phyloP scores from a whole-genome alignment of 2,888 invertebrate species.

The Criorhina ranunculi region DNA sequence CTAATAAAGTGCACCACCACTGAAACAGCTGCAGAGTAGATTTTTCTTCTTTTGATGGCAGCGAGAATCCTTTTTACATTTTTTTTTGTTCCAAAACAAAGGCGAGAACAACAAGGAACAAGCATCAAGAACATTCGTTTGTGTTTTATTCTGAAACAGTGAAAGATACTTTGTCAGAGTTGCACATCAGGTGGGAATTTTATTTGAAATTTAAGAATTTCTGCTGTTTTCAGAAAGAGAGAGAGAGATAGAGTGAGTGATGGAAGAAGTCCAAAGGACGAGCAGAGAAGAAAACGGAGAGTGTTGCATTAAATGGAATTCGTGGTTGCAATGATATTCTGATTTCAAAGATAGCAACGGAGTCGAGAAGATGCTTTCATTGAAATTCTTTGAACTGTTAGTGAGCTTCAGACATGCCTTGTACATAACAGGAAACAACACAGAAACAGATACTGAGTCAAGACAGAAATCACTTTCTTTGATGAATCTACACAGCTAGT shows the following conservation, averaged over 20 bases:
- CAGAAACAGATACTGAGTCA: too few species aligned
- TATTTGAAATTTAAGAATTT: conserved; percentile 38
- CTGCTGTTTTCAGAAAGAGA: neutral
- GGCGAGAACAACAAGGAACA: neutral
- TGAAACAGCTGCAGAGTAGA: neutral
- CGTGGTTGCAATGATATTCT: conserved; percentile 11
- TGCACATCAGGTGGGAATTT: conserved; percentile 57
- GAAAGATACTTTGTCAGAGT: conserved; percentile 38
- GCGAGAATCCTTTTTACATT: neutral
- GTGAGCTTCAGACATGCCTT: too few species aligned
- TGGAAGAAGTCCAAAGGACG: neutral
- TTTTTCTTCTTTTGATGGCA: conserved; percentile 5
- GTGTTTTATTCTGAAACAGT: conserved; percentile 10
- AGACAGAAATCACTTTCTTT: too few species aligned
- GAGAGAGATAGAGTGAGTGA: neutral
- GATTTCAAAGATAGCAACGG: conserved; percentile 7
- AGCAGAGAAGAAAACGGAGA: neutral
- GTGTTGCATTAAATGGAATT: conserved; percentile 13
- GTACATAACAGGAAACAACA: too few species aligned
- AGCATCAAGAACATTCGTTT: conserved; percentile 8
- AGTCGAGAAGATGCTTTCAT: neutral
- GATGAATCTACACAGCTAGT: too few species aligned
- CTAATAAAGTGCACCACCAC: conserved; percentile 59
- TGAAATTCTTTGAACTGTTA: conserved; percentile 20
- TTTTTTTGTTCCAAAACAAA: conserved; percentile 4